Evolutionary conservation across 1,140 invertebrate genomes (phyloP), one percentile per base, ranked within the genome.

Genomic region (Ridgeia piscesae): DNA sequence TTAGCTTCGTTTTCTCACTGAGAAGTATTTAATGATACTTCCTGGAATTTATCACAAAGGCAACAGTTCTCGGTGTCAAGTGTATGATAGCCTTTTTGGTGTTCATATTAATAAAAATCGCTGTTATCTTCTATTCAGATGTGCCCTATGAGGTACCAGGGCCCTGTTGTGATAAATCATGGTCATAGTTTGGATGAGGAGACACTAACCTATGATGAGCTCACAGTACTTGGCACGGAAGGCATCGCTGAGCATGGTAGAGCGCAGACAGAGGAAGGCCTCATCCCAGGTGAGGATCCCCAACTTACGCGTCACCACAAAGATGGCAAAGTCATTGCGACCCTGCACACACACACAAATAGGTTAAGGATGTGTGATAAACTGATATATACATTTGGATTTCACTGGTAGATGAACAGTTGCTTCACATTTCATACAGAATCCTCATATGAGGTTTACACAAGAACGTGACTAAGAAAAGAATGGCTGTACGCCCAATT

Each of bases 231-330:
- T 95, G 17, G 95, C 95, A 14, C 95, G 92, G 33, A 96, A 93
- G 90, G 94, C 93, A 92, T 95, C 95, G 31, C 95, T 95, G 27
- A 96, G 94, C 34, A 94, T 50, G 8, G 93, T 93, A 89, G 95
- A 94, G 93, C 94, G 93, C 48, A 95, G 93, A 92, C 94, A 95
- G 9, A 94, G 94, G 93, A 95, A 96, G 6, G 95, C 95, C 91
- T 96, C 95, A 42, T 95, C 94, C 95, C 95, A 96, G 9, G 95
- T 95, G 58, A 96, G 93, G 91, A 95, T 95, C 92, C 94, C 94
- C 89, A 96, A 93, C 88, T 95, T 94, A 88, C 94, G 94, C 1
- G 95, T 96, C 48, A 96, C 95, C 17, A 95, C 94, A 34, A 94
- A 93, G 58, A 96, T 95, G 42, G 95, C 94, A 92, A 95, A 95